Conservation (phyloP, 2,797 vertebrate species). For the Pyrrhura leucotis region DNA sequence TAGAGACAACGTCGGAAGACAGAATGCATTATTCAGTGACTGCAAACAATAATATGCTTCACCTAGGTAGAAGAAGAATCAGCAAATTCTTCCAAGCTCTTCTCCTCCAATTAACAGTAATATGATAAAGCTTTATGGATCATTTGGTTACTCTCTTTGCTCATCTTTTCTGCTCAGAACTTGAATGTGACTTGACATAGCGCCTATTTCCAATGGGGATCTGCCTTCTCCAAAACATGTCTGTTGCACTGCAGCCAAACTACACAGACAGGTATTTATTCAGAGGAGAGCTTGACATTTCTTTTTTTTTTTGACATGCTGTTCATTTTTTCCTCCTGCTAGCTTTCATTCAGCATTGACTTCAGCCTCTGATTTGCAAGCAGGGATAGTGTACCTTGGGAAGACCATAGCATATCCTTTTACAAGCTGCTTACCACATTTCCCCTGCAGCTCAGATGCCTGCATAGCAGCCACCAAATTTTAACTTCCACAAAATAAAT, state of each 20-base stretch:
- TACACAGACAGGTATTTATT: background rate
- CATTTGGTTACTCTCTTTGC: conserved; percentile 12
- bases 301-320: background rate
- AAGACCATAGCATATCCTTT: background rate
- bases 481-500: background rate
- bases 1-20: background rate
- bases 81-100: background rate
- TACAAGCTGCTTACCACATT: background rate
- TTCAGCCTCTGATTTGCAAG: background rate
- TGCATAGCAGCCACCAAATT: background rate
- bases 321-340: background rate
- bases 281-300: background rate
- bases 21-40: background rate
- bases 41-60: background rate
- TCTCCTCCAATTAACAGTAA: background rate
- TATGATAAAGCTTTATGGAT: background rate
- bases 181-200: background rate
- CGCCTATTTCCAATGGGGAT: background rate
- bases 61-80: background rate
- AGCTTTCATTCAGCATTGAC: background rate
- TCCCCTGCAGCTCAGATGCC: background rate
- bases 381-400: background rate
- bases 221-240: background rate
- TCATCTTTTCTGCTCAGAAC: background rate
- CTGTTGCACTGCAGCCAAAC: background rate